These are phyloP conservation scores for Laupala kohalensis DNA, from an alignment of 1,140 invertebrate genomes.

Conservation along the genomic window DNA sequence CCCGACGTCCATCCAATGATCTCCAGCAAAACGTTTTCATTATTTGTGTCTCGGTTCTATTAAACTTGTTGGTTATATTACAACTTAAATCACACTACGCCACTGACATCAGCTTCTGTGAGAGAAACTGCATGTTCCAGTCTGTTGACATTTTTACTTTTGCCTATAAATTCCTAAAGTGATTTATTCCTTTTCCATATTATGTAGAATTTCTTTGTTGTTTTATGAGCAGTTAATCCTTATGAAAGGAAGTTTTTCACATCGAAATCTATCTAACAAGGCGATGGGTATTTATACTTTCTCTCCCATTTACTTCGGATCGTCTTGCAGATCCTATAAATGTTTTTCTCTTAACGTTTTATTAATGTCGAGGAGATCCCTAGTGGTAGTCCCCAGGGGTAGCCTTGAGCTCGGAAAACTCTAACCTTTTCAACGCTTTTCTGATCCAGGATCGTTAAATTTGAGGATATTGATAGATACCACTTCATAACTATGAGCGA, in stretches of 20 bases:
- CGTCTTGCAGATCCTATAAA: not conserved
- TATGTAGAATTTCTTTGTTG: too few relatives aligned
- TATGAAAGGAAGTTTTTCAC: too few relatives aligned
- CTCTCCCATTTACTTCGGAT: not conserved
- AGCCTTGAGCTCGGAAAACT: not conserved
- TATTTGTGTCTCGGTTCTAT: too few relatives aligned
- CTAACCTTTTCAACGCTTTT: not conserved
- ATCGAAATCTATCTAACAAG: not conserved
- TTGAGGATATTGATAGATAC: slow-evolving; percentile 41
- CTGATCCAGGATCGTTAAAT: slow-evolving; percentile 44
- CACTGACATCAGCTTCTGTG: too few relatives aligned
- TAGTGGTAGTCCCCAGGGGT: not conserved
- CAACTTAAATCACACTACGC: too few relatives aligned
- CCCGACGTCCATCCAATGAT: not conserved
- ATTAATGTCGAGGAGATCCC: not conserved
- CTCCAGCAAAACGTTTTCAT: too few relatives aligned
- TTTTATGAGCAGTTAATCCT: too few relatives aligned
- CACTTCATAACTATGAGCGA: slow-evolving; percentile 54
- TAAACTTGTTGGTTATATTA: too few relatives aligned
- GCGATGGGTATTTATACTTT: not conserved
- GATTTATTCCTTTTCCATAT: too few relatives aligned
- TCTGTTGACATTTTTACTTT: too few relatives aligned
- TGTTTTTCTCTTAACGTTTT: not conserved
- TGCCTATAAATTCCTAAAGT: too few relatives aligned
- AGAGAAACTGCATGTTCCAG: too few relatives aligned